Evolutionary conservation across 2,888 invertebrate genomes (phyloP), one percentile per base, ranked within the genome.

Genomic region (Syritta pipiens): DNA sequence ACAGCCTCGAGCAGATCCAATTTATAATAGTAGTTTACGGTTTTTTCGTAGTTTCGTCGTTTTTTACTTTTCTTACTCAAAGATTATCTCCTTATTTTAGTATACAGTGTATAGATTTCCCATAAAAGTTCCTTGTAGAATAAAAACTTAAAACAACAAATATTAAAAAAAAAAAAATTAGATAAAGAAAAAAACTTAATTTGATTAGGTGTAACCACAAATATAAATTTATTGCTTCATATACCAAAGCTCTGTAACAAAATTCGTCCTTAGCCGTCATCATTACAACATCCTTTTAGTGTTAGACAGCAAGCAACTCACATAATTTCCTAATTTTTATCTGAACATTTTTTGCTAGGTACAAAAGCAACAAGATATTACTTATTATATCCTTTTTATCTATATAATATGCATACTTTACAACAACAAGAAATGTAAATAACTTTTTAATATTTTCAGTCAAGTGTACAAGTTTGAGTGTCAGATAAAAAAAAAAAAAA

Each of bases 381-480:
- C 48, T 26, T 42, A 53, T 51, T 26, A 28, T 24, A 53, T 55
- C 17, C 14, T 72, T 32, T 28, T 37, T 40, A n/a, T 59, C 28
- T 32, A 28, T 51, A 44, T 51, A 62, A 28, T 59, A 46, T 37
- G 44, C 46, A 55, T 68, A 74, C 17, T 60, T 74, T 53, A 37
- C 37, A 30, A 44, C n/a, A n/a, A 17, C 62, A 69, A 77, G 7
- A 67, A 72, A 44, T 65, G 62, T 79, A 79, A 72, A 77, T 77
- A 72, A 46, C 12, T 60, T 79, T 76, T 71, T 20, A 60, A 46
- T 57, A 63, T 62, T 79, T 74, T 68, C 62, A 74, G 62, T 79
- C 72, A 62, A 74, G 55, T 77, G 77, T 77, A 79, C 67, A 74
- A 79, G 30, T 74, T 68, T 74, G 79, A 74, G 60, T 77, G 55